Percentiles rank a stretch among this genome's conserved stretches.
These are phyloP conservation scores for Pontoporia blainvillei DNA, from an alignment of 2,113 vertebrate species.

Conservation along the genomic window DNA sequence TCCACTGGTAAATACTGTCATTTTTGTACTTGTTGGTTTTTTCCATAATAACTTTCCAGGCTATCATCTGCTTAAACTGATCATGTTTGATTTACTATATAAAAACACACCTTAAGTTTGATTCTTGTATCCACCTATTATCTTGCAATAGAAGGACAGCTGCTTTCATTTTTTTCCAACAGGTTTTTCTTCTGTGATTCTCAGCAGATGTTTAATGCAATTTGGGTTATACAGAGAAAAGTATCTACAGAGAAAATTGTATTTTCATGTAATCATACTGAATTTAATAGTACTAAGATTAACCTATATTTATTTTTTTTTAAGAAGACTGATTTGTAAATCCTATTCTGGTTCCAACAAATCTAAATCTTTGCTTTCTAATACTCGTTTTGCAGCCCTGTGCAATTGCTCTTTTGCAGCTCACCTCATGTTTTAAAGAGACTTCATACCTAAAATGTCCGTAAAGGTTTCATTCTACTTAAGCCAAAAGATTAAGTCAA, in stretches of 20 bases:
- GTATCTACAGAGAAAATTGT: background rate
- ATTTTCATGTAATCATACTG: background rate
- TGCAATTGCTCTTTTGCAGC: background rate
- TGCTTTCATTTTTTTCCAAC: background rate
- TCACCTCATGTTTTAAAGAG: background rate
- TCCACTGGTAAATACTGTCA: background rate
- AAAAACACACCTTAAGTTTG: background rate
- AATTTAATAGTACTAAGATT: background rate
- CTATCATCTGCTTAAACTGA: background rate
- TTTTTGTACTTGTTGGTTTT: background rate
- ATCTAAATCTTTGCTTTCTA: background rate
- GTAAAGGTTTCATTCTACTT: background rate
- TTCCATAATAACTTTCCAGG: background rate
- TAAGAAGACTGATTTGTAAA: background rate
- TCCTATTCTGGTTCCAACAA: background rate
- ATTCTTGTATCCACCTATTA: background rate
- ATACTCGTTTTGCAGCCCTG: background rate
- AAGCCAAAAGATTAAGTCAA: background rate
- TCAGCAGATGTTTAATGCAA: conserved; percentile 6
- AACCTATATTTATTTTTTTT: background rate
- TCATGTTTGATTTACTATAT: background rate
- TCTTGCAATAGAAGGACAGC: background rate
- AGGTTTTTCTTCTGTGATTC: background rate
- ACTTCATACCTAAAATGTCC: background rate
- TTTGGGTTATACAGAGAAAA: background rate